Evolutionary conservation across 2,888 invertebrate genomes (phyloP).

Genomic region (Catocala nupta): DNA sequence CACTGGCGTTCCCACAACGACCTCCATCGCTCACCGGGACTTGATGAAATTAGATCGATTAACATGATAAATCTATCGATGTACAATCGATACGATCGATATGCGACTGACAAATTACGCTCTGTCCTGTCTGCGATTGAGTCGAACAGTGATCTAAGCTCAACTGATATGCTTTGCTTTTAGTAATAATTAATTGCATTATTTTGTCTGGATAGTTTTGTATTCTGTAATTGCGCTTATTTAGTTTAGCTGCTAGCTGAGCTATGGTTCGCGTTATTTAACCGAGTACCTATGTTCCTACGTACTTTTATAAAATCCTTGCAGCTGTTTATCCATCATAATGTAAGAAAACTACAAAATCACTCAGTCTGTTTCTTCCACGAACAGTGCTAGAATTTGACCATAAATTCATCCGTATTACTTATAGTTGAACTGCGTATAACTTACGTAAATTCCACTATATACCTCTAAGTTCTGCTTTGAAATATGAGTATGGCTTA

Average conservation of each 20-base stretch:
- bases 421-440: too few species aligned
- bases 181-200: slow-evolving; percentile 21
- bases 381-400: too few species aligned
- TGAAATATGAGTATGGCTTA: too few species aligned
- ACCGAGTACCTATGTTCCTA: too few species aligned
- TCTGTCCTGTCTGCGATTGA: slow-evolving; percentile 68
- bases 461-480: too few species aligned
- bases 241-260: neutral
- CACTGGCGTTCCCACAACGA: slow-evolving; percentile 84
- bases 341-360: too few species aligned
- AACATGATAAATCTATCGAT: slow-evolving; percentile 85
- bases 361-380: too few species aligned
- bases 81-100: slow-evolving; percentile 75
- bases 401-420: too few species aligned
- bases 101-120: slow-evolving; percentile 83
- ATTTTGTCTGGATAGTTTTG: neutral
- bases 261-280: too few species aligned
- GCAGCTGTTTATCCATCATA: too few species aligned
- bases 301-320: too few species aligned
- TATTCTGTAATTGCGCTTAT: neutral
- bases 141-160: slow-evolving; percentile 53
- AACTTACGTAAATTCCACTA: too few species aligned
- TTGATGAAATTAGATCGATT: slow-evolving; percentile 87
- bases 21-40: slow-evolving; percentile 81
- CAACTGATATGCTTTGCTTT: slow-evolving; percentile 45